Percentiles rank a stretch among this genome's conserved stretches.
These are phyloP conservation scores for Koerneria pararmatus DNA, from an alignment of 2,888 invertebrate species.

Conservation along the genomic window DNA sequence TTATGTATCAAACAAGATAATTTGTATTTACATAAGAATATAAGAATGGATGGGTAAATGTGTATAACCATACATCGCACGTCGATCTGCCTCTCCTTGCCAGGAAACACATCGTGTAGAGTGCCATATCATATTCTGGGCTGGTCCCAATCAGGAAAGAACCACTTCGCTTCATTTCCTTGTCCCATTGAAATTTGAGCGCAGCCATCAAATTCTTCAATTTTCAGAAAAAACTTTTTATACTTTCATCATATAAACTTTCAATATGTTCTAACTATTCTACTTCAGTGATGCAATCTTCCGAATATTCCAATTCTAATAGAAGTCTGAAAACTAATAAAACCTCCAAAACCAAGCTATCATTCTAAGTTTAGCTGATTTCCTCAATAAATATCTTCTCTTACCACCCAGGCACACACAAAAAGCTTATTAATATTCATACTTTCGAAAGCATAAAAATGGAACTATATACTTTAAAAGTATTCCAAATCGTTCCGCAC, in stretches of 20 bases:
- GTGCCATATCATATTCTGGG: constrained; percentile 83
- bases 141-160: constrained; percentile 64
- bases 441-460: no score
- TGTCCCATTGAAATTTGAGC: constrained; percentile 46
- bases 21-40: no score
- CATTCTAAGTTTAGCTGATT: no score
- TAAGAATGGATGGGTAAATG: no score
- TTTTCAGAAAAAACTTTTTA: no score
- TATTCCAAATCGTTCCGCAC: no score
- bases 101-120: constrained; percentile 82
- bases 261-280: neutral
- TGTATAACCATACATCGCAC: constrained; percentile 43
- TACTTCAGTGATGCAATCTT: neutral
- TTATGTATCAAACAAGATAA: no score
- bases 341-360: constrained; percentile 15
- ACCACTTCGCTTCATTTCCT: constrained; percentile 43
- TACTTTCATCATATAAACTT: neutral
- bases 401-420: no score
- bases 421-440: no score
- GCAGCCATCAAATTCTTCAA: constrained; percentile 51
- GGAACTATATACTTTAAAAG: no score
- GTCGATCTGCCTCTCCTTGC: constrained; percentile 71
- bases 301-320: neutral
- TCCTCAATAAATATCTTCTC: no score
- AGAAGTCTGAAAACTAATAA: constrained; percentile 18